Percentiles rank a stretch among this genome's conserved stretches.
These are phyloP conservation scores for Anableps anableps DNA, from an alignment of 2,797 vertebrate species.

Conservation along the genomic window DNA sequence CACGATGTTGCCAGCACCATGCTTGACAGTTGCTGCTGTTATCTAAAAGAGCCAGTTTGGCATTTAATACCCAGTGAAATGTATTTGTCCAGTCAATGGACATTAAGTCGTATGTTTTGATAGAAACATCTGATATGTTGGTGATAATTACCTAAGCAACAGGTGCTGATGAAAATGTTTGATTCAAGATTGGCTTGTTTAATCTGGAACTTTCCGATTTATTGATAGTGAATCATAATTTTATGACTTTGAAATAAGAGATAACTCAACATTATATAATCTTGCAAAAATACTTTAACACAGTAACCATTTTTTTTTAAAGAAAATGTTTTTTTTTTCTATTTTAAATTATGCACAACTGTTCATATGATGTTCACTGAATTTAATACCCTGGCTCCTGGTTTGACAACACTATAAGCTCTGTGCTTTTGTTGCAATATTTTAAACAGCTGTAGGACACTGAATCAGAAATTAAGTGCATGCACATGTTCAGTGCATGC, in stretches of 20 bases:
- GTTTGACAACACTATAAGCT: too few relatives aligned
- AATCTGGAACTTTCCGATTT: not conserved
- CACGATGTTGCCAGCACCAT: too few relatives aligned
- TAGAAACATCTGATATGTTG: not conserved
- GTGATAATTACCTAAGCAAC: not conserved
- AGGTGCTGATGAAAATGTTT: not conserved
- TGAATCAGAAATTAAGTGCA: too few relatives aligned
- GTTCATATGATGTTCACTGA: not conserved
- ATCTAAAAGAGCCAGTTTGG: too few relatives aligned
- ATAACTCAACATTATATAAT: not conserved
- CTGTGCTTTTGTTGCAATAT: too few relatives aligned
- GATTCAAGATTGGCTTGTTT: not conserved
- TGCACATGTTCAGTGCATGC: too few relatives aligned
- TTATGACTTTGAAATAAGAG: not conserved
- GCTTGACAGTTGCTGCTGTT: too few relatives aligned
- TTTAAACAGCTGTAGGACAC: too few relatives aligned
- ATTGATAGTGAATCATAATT: not conserved
- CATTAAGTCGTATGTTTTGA: not conserved
- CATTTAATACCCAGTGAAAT: too few relatives aligned
- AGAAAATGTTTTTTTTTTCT: not conserved
- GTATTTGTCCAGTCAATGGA: not conserved
- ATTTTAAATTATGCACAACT: not conserved
- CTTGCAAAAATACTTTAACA: not conserved
- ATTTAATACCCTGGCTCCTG: too few relatives aligned
- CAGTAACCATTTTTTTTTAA: not conserved